These are phyloP conservation scores for Dasypolia templi DNA, from an alignment of 2,888 invertebrate species.

Conservation along the genomic window DNA sequence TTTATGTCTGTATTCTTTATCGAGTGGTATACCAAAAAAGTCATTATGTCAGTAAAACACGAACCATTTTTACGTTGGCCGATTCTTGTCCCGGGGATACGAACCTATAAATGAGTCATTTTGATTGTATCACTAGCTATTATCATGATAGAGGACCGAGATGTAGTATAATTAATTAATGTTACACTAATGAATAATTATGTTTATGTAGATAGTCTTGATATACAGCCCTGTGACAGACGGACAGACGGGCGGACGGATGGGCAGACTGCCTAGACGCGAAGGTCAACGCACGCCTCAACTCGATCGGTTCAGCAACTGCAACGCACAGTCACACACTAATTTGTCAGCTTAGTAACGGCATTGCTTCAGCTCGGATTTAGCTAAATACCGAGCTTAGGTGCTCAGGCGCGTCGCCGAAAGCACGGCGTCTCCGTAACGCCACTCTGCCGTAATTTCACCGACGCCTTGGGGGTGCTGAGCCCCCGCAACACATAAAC, in stretches of 20 bases:
- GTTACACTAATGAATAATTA: slow-evolving; percentile 16
- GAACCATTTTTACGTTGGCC: slow-evolving; percentile 4
- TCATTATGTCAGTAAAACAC: slow-evolving; percentile 23
- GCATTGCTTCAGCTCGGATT: not conserved
- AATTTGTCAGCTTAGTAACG: slow-evolving; percentile 1
- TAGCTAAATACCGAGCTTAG: not conserved
- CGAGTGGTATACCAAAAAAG: not conserved
- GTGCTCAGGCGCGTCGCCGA: not conserved
- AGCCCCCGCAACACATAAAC: not conserved
- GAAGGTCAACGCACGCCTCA: not conserved
- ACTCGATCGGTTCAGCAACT: not conserved
- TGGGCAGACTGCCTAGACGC: not conserved
- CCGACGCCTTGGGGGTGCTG: not conserved
- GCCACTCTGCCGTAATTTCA: not conserved
- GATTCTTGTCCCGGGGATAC: slow-evolving; percentile 4
- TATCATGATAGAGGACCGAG: slow-evolving; percentile 16
- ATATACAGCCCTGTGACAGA: not conserved
- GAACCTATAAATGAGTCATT: slow-evolving; percentile 1
- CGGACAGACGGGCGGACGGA: not conserved
- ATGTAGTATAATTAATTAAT: slow-evolving; percentile 11
- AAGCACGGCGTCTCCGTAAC: not conserved
- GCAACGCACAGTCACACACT: not conserved
- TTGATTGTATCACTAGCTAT: slow-evolving; percentile 7
- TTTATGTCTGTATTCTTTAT: slow-evolving; percentile 11
- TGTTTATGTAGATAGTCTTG: slow-evolving; percentile 16